Evolutionary conservation across 1,140 invertebrate species (phyloP), one percentile per base, ranked within the genome.

Genomic region (Leptopilina boulardi): DNA sequence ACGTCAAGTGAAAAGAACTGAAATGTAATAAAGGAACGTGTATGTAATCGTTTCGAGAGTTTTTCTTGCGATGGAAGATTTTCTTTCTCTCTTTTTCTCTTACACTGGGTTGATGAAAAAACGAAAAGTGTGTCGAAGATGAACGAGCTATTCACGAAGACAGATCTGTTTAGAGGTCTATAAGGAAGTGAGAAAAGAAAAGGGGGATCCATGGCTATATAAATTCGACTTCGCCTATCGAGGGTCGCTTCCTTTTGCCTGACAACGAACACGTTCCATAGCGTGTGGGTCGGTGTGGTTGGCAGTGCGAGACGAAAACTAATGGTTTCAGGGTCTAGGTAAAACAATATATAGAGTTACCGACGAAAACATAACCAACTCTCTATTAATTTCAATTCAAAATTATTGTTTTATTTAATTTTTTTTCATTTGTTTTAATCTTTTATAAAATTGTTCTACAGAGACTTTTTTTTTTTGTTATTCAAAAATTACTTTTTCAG

Each of bases 181-280:
- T 66, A 66, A 66, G 59, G 59, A 66, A 66, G 59, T 66, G 59
- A 59, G 56, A 66, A 66, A 66, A 66, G 59, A 66, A 66, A 66
- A n/a, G n/a, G 59, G 56, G 59, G 59, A 66, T 30, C 59, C 26
- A 26, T 30, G 13, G 26, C 59, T 66, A 66, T 30, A 66, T 66
- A 66, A 66, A 66, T 66, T 66, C 59, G 11, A 66, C 21, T 66
- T 30, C 26, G 23, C 59, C n/a, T 66, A 66, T 66, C 59, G 59
- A 66, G 59, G 59, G 59, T 66, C 26, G 59, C 13, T 66, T 66
- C 59, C 59, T 66, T 30, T 23, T 13, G 26, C 59, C n/a, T 66
- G 59, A 66, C 59, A 66, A 30, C 59, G 3, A 66, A 66, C 59
- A 66, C 59, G 59, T 66, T 66, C 23, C 34, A 38, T 56, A 66